Evolutionary conservation across 2,113 vertebrate species (phyloP), one percentile per base, ranked within the genome.

Genomic region (Tachysurus fulvidraco): DNA sequence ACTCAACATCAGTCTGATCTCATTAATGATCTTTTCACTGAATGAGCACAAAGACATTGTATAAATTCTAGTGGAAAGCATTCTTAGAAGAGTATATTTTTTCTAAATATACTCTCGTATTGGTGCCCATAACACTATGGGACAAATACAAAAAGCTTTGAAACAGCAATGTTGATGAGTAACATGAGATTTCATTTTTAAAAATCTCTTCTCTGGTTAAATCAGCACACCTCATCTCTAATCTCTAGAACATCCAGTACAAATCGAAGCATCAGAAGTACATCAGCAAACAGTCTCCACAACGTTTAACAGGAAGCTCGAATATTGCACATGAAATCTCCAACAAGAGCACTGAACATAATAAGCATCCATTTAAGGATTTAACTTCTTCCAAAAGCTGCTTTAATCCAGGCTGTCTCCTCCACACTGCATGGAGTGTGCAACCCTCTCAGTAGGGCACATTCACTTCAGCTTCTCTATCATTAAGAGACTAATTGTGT

Each of bases 401-500:
- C n/a, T 57, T 19, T 80, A 80, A 79, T 62, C 44, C 82, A 59
- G 65, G 36, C 85, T 52, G 77, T 76, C 77, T 86, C 11, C 30
- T 85, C 57, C 12, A 25, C 59, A 25, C 67, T 86, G 46, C 71
- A 67, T 25, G 83, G 57, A 64, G 83, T 85, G 73, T 76, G 83
- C 67, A 84, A 13, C n/a, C 59, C 52, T 67, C 69, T 76, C 85
- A 87, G 36, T 46, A 16, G 57, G 57, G 55, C 13, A 0, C 78
- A 44, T 11, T 81, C 41, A 3, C 16, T 77, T 81, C 73, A 60
- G 62, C 59, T 81, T 64, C 57, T 71, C 71, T 83, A 60, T 89
- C 86, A 91, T 90, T 90, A 91, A 19, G 28, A 60, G 85, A 82
- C 83, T 89, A 81, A 91, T 82, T 85, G 84, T 82, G 84, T 59